Conservation (phyloP, 2,888 invertebrate species). For the Apocheima hispidaria region DNA sequence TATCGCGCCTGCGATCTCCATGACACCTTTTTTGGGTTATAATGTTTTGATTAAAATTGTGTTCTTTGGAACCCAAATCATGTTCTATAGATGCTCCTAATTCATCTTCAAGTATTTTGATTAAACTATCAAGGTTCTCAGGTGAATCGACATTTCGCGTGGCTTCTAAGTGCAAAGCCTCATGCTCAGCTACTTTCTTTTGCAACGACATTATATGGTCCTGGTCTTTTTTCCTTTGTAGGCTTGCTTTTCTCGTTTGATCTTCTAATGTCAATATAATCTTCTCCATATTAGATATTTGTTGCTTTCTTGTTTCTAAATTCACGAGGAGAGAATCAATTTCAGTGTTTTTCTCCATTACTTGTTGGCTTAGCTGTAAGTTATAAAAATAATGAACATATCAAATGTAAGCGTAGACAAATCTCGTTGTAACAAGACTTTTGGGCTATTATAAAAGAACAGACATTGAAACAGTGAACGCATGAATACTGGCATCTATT, state of each 20-base stretch:
- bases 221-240: constrained; percentile 64
- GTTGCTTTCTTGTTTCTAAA: constrained; percentile 63
- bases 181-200: constrained; percentile 61
- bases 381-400: neutral
- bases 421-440: no score
- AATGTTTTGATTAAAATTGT: constrained; percentile 35
- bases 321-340: constrained; percentile 63
- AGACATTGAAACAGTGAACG: no score
- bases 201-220: constrained; percentile 64
- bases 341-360: constrained; percentile 70
- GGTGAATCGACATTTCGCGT: constrained; percentile 56
- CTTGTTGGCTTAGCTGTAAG: constrained; percentile 62
- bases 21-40: constrained; percentile 44
- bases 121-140: constrained; percentile 71
- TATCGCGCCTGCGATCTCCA: constrained; percentile 47
- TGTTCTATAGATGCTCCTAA: constrained; percentile 60
- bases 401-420: no score
- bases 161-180: constrained; percentile 53
- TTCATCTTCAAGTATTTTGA: constrained; percentile 77
- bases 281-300: constrained; percentile 71
- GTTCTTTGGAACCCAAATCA: constrained; percentile 41
- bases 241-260: constrained; percentile 59
- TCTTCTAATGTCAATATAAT: constrained; percentile 75
- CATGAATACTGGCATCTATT: no score
- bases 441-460: no score